Evolutionary conservation across 2,888 invertebrate species (phyloP), one percentile per base, ranked within the genome.

Genomic region (Hirtodrosophila alboralis): DNA sequence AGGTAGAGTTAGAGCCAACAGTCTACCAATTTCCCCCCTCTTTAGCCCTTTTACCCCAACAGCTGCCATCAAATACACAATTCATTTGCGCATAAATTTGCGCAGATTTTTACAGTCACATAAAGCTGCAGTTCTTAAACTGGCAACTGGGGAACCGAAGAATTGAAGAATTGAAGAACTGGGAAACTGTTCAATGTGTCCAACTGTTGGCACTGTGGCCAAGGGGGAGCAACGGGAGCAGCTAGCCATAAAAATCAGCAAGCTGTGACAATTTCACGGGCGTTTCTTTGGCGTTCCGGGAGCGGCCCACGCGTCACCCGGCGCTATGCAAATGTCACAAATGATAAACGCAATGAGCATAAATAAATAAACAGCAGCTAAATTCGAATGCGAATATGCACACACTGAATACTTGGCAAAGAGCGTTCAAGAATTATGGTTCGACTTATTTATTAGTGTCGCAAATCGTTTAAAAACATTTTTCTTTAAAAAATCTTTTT

Each of bases 261-360:
- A 64, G 66, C 86, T 75, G 84, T 84, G 78, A 78, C 80, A 86
- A 79, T 86, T 84, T 86, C 79, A 69, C 79, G 72, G 79, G 61
- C 64, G 76, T 57, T 54, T 45, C 58, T 18, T 70, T 37, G 28
- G 33, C 59, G 67, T 51, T 40, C 54, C 64, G 54, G 64, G 69
- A 56, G 72, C 78, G 56, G 43, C 75, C 72, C 72, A 72, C 78
- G 74, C 79, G 60, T 51, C 60, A 62, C 75, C 75, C 59, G 86
- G 83, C 87, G 85, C 80, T 86, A 67, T 86, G 85, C 85, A 81
- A 86, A 84, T 86, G 87, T 80, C 80, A 86, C 83, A 67, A 86
- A 80, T 86, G 80, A 80, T 86, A 80, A 80, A 80, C 87, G 87
- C 87, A 84, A 84, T 67, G 86, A 83, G 62, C 78, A 80, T 86